Base-by-base conservation (phyloP, 2,113 vertebrate genomes). In the Labeo catla region DNA sequence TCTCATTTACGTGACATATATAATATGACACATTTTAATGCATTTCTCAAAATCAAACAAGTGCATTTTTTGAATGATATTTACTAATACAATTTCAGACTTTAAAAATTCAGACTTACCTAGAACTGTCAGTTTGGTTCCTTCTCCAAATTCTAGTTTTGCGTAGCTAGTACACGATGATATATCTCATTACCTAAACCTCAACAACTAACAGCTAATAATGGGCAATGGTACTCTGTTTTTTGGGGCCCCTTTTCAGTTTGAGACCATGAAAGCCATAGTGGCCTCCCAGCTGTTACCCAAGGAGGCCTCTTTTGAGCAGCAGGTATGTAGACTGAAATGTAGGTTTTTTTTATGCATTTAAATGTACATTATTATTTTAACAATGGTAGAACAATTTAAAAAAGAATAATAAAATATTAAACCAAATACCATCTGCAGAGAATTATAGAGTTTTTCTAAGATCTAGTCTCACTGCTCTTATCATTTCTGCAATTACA, bases 81-180 rank as follows among this genome's bases (percentile, higher is more conserved):
- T 10, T 49, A 36, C 28, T 39, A 43, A 9, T 34, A 2, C 2
- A 43, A 65, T 77, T 77, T 19, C 2, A 12, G 19, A 23, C 0
- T 45, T 76, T 2, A n/a, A 43, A 11, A 74, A 11, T 43, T 23
- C 6, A 28, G 16, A 86, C 80, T 81, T 85, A 86, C 86, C 89
- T 0, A 88, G 47, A 73, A 87, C 72, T 28, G 81, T 90, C 82
- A 90, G 70, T 79, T 84, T 88, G 61, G 89, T 88, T 45, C 83
- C 77, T 45, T 50, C 6, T 78, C 89, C 87, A 83, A 89, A 87
- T 74, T 88, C 81, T 49, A 72, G 70, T 78, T 80, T 81, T 0
- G 82, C 47, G n/a, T 87, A 85, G 54, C 57, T 52, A 57, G 65
- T 81, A 87, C 88, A 87, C 81, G 50, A n/a, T 84, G 83, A 63